Percentiles rank a stretch among this genome's conserved stretches.
These are phyloP conservation scores for Molossus molossus DNA, from an alignment of 2,797 vertebrate genomes.

Conservation along the genomic window DNA sequence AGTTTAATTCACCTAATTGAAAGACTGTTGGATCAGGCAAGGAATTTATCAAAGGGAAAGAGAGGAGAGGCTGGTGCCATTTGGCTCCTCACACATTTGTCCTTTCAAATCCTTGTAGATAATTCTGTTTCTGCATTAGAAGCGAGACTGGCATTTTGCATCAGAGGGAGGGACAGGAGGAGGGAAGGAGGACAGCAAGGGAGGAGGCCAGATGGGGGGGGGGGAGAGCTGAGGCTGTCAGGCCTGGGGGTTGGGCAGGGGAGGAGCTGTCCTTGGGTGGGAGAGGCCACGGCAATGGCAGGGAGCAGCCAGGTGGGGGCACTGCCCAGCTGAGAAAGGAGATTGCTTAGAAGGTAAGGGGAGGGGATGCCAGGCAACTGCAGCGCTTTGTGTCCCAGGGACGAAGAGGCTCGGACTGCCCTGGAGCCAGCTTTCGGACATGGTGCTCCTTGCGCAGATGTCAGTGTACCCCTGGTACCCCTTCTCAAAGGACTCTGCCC, in stretches of 20 bases:
- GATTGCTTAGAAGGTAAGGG: not conserved
- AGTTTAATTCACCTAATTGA: slow-evolving; percentile 75
- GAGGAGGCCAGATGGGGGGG: not conserved
- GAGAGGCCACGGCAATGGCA: not conserved
- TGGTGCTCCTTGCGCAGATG: not conserved
- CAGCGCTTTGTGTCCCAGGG: not conserved
- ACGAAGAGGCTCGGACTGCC: not conserved
- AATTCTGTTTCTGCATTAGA: slow-evolving; percentile 58
- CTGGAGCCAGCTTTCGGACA: not conserved
- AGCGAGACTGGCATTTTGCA: slow-evolving; percentile 53
- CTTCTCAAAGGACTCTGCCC: not conserved
- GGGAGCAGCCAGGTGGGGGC: not conserved
- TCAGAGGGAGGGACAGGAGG: not conserved
- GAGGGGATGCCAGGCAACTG: not conserved
- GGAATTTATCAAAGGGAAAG: slow-evolving; percentile 70
- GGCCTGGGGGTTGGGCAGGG: not conserved
- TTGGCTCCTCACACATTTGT: slow-evolving; percentile 63
- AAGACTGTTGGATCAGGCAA: slow-evolving; percentile 64
- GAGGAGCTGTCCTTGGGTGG: not conserved
- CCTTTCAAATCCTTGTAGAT: slow-evolving; percentile 72
- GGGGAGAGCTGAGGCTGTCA: not conserved
- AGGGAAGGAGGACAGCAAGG: not conserved
- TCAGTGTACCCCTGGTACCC: not conserved
- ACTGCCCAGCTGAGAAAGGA: not conserved
- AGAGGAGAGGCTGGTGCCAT: slow-evolving; percentile 41